These are phyloP conservation scores for Aethina tumida DNA, from an alignment of 1,140 invertebrate genomes.

Conservation along the genomic window DNA sequence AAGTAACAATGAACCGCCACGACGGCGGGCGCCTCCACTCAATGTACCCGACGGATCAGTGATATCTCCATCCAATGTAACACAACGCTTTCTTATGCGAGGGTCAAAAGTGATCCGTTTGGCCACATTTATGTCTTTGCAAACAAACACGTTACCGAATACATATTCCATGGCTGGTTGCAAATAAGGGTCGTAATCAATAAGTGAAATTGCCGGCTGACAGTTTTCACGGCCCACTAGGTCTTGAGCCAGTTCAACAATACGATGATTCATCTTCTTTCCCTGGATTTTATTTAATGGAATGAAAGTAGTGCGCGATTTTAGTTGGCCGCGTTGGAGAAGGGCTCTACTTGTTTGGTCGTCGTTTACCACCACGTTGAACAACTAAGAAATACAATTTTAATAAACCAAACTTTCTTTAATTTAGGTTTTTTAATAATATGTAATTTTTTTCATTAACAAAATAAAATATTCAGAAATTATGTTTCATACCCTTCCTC, in stretches of 20 bases:
- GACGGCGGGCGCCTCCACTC: slow-evolving; percentile 64
- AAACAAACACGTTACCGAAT: slow-evolving; percentile 81
- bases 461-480: slow-evolving; percentile 8
- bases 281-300: slow-evolving; percentile 86
- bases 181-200: slow-evolving; percentile 63
- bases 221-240: slow-evolving; percentile 77
- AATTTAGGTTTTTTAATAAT: not conserved
- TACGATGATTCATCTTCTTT: slow-evolving; percentile 47
- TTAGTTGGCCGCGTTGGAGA: slow-evolving; percentile 71
- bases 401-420: slow-evolving; percentile 3
- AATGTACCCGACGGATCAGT: slow-evolving; percentile 83
- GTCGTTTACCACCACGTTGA: slow-evolving; percentile 84
- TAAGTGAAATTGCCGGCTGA: slow-evolving; percentile 68
- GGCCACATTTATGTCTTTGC: slow-evolving; percentile 70
- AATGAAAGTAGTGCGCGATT: slow-evolving; percentile 71
- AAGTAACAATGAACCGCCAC: slow-evolving; percentile 39
- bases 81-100: slow-evolving; percentile 62
- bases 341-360: slow-evolving; percentile 78
- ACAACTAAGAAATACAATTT: slow-evolving; percentile 52
- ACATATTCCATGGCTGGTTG: slow-evolving; percentile 77
- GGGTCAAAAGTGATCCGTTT: slow-evolving; percentile 67
- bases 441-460: slow-evolving; percentile 3
- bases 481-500: slow-evolving; percentile 58
- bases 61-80: slow-evolving; percentile 88
- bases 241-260: slow-evolving; percentile 58